Conservation (phyloP, 2,113 vertebrate species). For the Oxyura jamaicensis region DNA sequence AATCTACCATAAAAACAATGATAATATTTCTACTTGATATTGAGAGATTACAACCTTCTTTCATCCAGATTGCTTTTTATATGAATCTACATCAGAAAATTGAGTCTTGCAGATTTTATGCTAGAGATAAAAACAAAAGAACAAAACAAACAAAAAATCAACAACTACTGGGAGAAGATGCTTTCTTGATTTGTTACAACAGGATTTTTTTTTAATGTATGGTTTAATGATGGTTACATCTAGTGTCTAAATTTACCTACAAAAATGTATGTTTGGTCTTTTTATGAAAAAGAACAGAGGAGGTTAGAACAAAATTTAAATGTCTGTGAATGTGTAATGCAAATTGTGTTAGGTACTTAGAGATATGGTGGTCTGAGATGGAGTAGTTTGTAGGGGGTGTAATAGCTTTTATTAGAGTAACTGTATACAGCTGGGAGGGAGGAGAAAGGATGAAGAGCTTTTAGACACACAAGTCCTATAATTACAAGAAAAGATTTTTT, state of each 20-base stretch:
- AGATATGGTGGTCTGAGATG: background rate
- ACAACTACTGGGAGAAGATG: conserved; percentile 9
- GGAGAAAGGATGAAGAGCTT: background rate
- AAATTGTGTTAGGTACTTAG: background rate
- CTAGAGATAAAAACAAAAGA: background rate
- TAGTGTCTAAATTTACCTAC: conserved; percentile 4
- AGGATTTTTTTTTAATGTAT: conserved; percentile 2
- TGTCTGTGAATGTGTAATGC: background rate
- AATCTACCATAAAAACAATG: conserved; percentile 64
- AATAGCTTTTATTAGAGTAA: conserved; percentile 13
- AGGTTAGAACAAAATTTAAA: background rate
- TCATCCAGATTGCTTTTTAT: conserved; percentile 57
- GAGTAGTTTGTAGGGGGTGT: background rate
- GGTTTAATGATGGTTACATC: conserved; percentile 3
- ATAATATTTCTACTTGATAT: conserved; percentile 48
- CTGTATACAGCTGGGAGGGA: background rate
- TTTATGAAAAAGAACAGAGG: background rate
- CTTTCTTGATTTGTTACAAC: conserved; percentile 26
- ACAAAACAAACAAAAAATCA: too few species aligned
- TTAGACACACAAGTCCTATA: background rate
- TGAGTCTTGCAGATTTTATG: conserved; percentile 43
- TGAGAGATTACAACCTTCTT: conserved; percentile 60
- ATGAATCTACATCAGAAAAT: conserved; percentile 52
- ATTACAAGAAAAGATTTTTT: background rate
- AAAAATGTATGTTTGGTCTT: conserved; percentile 7